A percentile compares a stretch with the other conserved stretches of the same genome.
phyloP scores from a whole-genome alignment of 1,140 invertebrate species.

The Eubasilissa regina region DNA sequence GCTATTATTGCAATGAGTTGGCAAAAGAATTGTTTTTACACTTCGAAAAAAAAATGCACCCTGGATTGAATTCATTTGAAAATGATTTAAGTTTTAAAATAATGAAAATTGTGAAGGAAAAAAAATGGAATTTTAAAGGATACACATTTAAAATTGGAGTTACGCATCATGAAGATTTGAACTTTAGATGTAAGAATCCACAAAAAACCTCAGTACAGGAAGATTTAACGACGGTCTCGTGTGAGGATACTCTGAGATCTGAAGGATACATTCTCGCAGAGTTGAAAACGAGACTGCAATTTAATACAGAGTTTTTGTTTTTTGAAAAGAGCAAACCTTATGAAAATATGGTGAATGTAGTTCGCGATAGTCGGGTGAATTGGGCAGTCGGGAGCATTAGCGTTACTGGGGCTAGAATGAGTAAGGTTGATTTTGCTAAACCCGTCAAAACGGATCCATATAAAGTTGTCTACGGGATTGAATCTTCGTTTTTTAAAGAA shows the following conservation, averaged over 20 bases:
- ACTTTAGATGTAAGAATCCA: constrained; percentile 1
- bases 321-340: not conserved
- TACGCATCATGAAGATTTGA: not conserved
- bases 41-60: not conserved
- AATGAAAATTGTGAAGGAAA: not conserved
- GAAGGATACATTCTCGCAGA: constrained; percentile 6
- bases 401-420: not conserved
- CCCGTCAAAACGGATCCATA: not conserved
- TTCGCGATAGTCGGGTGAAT: not conserved
- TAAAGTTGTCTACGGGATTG: not conserved
- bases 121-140: constrained; percentile 8
- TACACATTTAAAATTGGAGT: not conserved
- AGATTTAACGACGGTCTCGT: not conserved
- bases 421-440: not conserved
- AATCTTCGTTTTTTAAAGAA: not conserved
- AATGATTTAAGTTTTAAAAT: not conserved
- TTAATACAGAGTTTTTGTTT: not conserved
- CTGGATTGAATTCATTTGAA: not conserved
- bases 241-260: not conserved
- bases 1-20: constrained; percentile 22
- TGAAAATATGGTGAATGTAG: not conserved
- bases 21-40: not conserved
- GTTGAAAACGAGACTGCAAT: not conserved
- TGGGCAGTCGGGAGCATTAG: constrained; percentile 7
- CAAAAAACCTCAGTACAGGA: not conserved